Evolutionary conservation across 2,113 vertebrate genomes (phyloP).

Genomic region (Heterocephalus glaber): DNA sequence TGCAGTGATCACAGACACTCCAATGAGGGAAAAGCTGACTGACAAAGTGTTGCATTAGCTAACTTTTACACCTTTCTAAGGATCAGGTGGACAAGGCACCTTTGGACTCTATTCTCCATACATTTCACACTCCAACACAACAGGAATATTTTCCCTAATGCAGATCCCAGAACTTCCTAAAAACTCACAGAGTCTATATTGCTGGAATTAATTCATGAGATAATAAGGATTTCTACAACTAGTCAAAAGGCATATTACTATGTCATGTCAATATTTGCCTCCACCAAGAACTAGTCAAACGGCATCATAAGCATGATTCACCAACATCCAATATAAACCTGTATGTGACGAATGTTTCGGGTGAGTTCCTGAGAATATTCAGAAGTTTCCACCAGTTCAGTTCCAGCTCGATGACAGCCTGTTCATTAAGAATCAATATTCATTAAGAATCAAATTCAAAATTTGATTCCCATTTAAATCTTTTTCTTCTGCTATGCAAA

Average conservation of each 20-base stretch:
- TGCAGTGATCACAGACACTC: neutral
- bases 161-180: constrained; percentile 29
- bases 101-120: constrained; percentile 83
- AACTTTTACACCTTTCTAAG: constrained; percentile 66
- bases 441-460: neutral
- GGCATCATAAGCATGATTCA: neutral
- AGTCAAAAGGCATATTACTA: constrained; percentile 53
- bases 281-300: neutral
- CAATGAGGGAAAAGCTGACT: neutral
- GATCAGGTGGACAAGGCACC: constrained; percentile 81
- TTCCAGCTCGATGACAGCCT: neutral
- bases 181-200: constrained; percentile 18
- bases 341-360: neutral
- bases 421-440: neutral
- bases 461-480: neutral
- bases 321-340: neutral
- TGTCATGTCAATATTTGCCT: neutral
- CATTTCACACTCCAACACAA: constrained; percentile 75
- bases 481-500: neutral
- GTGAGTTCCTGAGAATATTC: neutral
- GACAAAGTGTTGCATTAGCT: neutral
- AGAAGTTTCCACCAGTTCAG: neutral
- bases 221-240: constrained; percentile 30
- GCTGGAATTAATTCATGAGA: constrained; percentile 54
- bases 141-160: constrained; percentile 35